Conservation (phyloP, 1,140 invertebrate genomes). For the Akabosia matsudoensis region DNA sequence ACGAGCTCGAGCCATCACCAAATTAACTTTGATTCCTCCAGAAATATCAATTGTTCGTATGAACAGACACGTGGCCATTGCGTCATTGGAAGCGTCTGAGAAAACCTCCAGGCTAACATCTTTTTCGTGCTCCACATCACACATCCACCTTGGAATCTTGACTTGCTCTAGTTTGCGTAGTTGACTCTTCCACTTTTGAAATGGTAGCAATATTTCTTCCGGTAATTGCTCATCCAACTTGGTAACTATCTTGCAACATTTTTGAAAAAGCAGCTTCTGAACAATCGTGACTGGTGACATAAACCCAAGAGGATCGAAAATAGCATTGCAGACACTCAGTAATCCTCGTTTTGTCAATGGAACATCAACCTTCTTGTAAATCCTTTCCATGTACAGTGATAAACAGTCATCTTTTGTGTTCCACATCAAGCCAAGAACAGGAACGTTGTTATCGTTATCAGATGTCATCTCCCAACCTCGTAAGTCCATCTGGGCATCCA, state of each 20-base stretch:
- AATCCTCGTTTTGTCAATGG: conserved; percentile 47
- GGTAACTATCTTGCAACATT: neutral
- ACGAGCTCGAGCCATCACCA: conserved; percentile 47
- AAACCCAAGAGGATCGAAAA: conserved; percentile 54
- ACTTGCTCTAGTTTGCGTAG: neutral
- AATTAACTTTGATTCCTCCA: conserved; percentile 23
- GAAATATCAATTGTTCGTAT: neutral
- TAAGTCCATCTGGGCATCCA: neutral
- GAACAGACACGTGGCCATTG: neutral
- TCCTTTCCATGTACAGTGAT: neutral
- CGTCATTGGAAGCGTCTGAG: neutral
- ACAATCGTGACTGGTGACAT: conserved; percentile 47
- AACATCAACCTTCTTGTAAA: neutral
- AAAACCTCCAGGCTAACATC: neutral
- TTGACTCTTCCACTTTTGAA: neutral
- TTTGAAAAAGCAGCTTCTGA: neutral
- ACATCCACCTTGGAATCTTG: neutral
- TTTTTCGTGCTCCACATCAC: neutral
- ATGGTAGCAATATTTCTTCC: neutral
- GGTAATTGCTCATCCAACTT: neutral
- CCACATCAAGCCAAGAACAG: neutral
- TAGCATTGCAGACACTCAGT: conserved; percentile 48
- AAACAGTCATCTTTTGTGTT: neutral
- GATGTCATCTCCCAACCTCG: neutral
- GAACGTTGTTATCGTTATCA: neutral